Evolutionary conservation across 1,140 invertebrate species (phyloP).

Genomic region (Sitobion miscanthi): DNA sequence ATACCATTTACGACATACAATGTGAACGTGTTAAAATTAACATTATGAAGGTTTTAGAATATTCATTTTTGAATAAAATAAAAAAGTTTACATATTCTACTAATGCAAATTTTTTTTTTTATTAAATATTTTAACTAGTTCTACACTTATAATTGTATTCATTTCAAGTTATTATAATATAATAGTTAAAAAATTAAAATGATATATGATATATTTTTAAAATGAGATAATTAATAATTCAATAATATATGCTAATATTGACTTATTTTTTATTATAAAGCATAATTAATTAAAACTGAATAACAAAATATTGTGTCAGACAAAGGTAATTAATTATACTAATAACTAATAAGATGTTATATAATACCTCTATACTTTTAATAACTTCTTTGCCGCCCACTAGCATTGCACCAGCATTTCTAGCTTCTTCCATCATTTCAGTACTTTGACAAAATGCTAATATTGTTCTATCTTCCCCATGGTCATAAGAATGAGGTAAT

Average conservation of each 20-base stretch:
- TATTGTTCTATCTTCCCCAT: conserved; percentile 70
- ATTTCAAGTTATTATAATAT: not conserved
- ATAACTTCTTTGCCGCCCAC: conserved; percentile 75
- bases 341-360: not conserved
- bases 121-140: not conserved
- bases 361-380: conserved; percentile 73
- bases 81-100: too few relatives aligned
- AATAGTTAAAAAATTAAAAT: not conserved
- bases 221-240: not conserved
- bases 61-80: too few relatives aligned
- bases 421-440: conserved; percentile 67
- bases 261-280: not conserved
- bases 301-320: not conserved
- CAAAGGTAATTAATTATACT: not conserved
- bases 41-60: too few relatives aligned
- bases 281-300: not conserved
- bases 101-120: too few relatives aligned
- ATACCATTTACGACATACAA: too few relatives aligned
- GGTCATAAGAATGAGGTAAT: conserved; percentile 72
- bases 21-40: too few relatives aligned
- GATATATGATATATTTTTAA: not conserved
- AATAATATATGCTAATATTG: not conserved
- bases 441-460: conserved; percentile 74
- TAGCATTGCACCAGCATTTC: conserved; percentile 72
- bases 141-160: not conserved